Conservation (phyloP, 1,140 invertebrate genomes). For the Trichoplusia ni region DNA sequence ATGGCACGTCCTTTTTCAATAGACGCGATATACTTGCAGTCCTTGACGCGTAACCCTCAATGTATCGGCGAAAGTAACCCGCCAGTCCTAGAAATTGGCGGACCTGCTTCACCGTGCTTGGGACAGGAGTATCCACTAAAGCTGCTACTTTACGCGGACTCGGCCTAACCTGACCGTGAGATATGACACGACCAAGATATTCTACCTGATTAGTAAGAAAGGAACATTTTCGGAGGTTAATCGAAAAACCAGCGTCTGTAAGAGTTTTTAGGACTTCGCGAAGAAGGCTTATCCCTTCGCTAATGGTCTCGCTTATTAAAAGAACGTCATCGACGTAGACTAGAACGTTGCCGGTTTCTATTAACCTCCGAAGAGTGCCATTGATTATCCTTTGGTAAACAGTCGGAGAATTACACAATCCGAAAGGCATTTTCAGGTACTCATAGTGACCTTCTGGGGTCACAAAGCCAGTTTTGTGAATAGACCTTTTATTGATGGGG, state of each 20-base stretch:
- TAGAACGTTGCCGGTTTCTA: background rate
- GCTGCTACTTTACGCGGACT: constrained; percentile 51
- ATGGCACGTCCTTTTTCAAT: constrained; percentile 30
- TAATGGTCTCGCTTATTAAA: background rate
- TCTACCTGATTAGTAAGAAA: constrained; percentile 27
- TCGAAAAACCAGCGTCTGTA: constrained; percentile 14
- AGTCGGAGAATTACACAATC: constrained; percentile 66
- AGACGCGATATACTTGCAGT: constrained; percentile 43
- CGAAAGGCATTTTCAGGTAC: constrained; percentile 72
- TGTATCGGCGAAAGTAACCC: constrained; percentile 56
- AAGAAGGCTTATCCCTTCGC: constrained; percentile 4
- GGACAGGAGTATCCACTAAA: constrained; percentile 46
- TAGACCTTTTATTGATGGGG: constrained; percentile 50
- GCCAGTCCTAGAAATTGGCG: constrained; percentile 51
- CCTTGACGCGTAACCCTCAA: constrained; percentile 41
- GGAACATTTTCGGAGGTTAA: constrained; percentile 17
- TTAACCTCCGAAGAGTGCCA: background rate
- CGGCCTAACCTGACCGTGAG: constrained; percentile 40
- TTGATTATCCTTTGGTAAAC: constrained; percentile 63
- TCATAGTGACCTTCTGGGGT: constrained; percentile 72
- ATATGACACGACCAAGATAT: constrained; percentile 49
- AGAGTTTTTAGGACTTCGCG: constrained; percentile 1
- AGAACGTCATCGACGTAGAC: constrained; percentile 26
- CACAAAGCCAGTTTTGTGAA: constrained; percentile 65
- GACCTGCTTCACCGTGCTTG: constrained; percentile 46